Conservation (phyloP, 2,113 vertebrate species). For the Macaca nemestrina region DNA sequence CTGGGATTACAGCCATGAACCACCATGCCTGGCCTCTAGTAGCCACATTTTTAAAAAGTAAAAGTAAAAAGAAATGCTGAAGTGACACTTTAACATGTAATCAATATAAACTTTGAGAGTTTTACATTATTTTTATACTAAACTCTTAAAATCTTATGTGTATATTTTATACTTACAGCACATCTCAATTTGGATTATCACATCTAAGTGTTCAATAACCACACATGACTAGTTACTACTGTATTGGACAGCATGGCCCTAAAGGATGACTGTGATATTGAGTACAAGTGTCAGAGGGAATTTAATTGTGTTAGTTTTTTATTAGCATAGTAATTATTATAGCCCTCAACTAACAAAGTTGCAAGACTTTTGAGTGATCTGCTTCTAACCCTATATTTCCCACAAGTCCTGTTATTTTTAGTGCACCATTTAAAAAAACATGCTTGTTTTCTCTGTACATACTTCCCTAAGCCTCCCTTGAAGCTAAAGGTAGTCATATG, state of each 20-base stretch:
- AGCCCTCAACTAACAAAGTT: background rate
- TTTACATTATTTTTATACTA: background rate
- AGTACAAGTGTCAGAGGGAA: background rate
- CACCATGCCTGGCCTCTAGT: background rate
- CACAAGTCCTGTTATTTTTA: background rate
- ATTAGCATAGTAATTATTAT: conserved; percentile 9
- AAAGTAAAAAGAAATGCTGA: background rate
- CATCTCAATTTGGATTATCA: background rate
- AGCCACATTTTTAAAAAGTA: background rate
- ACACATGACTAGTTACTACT: background rate
- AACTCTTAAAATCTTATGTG: background rate
- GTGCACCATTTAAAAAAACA: background rate
- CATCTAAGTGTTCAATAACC: background rate
- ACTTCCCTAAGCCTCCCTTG: background rate
- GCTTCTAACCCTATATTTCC: background rate
- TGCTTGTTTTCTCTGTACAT: background rate
- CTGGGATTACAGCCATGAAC: no score
- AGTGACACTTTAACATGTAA: background rate
- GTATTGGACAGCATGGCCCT: background rate
- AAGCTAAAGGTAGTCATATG: background rate
- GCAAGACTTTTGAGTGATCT: background rate
- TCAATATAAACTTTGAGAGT: background rate
- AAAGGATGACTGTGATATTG: background rate
- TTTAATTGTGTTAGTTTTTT: background rate
- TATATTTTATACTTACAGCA: background rate